Base-by-base conservation (phyloP, 2,888 invertebrate genomes). In the Steinernema hermaphroditum region DNA sequence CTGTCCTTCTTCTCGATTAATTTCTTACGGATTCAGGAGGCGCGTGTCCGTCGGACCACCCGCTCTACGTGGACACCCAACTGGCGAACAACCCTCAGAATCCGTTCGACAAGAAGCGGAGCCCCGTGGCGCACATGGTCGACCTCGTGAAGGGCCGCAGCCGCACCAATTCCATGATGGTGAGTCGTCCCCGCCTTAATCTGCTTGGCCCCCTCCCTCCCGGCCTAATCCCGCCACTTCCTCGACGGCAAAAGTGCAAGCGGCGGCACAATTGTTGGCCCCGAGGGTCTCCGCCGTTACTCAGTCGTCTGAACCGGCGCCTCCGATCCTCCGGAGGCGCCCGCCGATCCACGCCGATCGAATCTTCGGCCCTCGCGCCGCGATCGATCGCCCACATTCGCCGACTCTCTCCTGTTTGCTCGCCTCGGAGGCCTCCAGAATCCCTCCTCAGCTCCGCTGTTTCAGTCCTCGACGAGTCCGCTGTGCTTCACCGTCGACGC, bases 61-160 rank as follows among this genome's bases (percentile, higher is more conserved):
- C 81, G 34, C 78, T 81, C 54, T 81, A 78, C 70, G 81, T 81
- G 44, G 81, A 81, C 72, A 81, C 81, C 1, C 77, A 79, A 69
- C 77, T 81, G 76, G 79, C 81, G 9, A 81, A 81, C 72, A 68
- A 71, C 49, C 62, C 74, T 68, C 71, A 71, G 27, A 32, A 70
- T 32, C 29, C 68, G 74, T 62, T 32, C 43, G 69, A 69, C 69
- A 77, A 77, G 34, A 70, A 76, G 50, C 71, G 78, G 22, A 77
- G 77, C 70, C 80, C 80, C 12, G 78, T 80, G 12, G 75, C 78
- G 41, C 76, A 75, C 16, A 74, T 80, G 57, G 77, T 80, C 62
- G 80, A 80, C 71, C 78, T 80, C 73, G 77, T 80, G 0, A 72
- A 78, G 4, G 80, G 80, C 54, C 37, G 80, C 46, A 76, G 75